phyloP scores from a whole-genome alignment of 2,888 invertebrate species.

The Stenurella melanura region DNA sequence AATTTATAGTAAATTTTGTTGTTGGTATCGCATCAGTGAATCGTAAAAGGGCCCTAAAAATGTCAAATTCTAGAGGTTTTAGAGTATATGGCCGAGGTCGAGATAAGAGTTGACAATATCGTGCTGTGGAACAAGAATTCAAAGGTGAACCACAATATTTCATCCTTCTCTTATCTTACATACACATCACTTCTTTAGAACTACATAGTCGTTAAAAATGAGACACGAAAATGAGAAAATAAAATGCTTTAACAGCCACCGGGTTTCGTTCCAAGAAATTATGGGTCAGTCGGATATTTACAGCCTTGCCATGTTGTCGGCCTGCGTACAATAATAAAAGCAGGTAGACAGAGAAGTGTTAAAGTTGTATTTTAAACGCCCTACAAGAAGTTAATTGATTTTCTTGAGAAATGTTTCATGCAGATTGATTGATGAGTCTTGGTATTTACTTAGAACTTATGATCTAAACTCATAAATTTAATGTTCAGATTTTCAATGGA shows the following conservation, averaged over 20 bases:
- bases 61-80: slow-evolving; percentile 11
- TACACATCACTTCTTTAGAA: slow-evolving; percentile 43
- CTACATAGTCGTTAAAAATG: slow-evolving; percentile 48
- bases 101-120: slow-evolving; percentile 40
- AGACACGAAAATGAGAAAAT: slow-evolving; percentile 45
- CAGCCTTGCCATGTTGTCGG: slow-evolving; percentile 31
- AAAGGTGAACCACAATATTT: slow-evolving; percentile 38
- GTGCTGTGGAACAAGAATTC: slow-evolving; percentile 41
- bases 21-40: background rate
- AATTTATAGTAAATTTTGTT: background rate
- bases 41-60: slow-evolving; percentile 6
- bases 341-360: slow-evolving; percentile 58
- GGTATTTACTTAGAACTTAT: slow-evolving; percentile 5
- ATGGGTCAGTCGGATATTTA: slow-evolving; percentile 49
- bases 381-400: slow-evolving; percentile 58
- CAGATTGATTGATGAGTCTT: slow-evolving; percentile 47
- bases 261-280: slow-evolving; percentile 54
- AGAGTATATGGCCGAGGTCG: slow-evolving; percentile 21
- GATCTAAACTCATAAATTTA: background rate
- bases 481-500: too few relatives aligned
- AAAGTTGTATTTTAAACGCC: slow-evolving; percentile 57
- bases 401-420: slow-evolving; percentile 55
- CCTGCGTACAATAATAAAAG: slow-evolving; percentile 46
- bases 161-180: slow-evolving; percentile 41
- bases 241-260: slow-evolving; percentile 48